A percentile compares a stretch with the other conserved stretches of the same genome.
Conservation (phyloP, 2,888 invertebrate species). For the Sisyra nigra region DNA sequence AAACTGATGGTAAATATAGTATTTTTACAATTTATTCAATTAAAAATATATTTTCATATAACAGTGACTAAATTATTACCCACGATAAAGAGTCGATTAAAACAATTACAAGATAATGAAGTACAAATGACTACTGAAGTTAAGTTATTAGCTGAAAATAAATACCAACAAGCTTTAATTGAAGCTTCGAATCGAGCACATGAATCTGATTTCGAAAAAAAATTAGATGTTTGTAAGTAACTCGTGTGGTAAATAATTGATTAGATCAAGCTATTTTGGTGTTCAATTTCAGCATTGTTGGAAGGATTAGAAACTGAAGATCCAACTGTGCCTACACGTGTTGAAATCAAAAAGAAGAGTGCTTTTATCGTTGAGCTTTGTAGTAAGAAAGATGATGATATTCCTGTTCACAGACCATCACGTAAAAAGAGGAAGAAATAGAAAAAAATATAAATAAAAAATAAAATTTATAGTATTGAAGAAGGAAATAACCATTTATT, state of each 20-base stretch:
- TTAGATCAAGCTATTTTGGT: neutral
- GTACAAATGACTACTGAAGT: too few species aligned
- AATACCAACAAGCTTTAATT: slow-evolving; percentile 1
- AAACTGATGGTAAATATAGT: too few species aligned
- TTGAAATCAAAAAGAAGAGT: neutral
- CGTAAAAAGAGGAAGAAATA: too few species aligned
- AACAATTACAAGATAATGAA: too few species aligned
- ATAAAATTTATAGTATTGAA: too few species aligned
- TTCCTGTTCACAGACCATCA: neutral
- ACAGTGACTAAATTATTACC: too few species aligned
- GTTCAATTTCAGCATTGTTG: neutral
- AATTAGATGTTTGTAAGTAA: neutral
- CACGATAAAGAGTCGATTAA: too few species aligned
- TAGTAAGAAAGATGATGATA: neutral
- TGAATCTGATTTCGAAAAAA: neutral
- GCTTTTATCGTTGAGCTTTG: neutral
- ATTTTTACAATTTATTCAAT: too few species aligned
- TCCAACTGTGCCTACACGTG: slow-evolving; percentile 1
- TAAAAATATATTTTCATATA: too few species aligned
- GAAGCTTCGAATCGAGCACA: slow-evolving; percentile 1
- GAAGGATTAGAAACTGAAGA: neutral
- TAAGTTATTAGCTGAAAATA: neutral
- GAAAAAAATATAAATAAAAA: too few species aligned
- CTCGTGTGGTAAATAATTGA: neutral
- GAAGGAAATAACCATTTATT: too few species aligned